phyloP scores from a whole-genome alignment of 2,888 invertebrate genomes.

The Miltochrista miniata region DNA sequence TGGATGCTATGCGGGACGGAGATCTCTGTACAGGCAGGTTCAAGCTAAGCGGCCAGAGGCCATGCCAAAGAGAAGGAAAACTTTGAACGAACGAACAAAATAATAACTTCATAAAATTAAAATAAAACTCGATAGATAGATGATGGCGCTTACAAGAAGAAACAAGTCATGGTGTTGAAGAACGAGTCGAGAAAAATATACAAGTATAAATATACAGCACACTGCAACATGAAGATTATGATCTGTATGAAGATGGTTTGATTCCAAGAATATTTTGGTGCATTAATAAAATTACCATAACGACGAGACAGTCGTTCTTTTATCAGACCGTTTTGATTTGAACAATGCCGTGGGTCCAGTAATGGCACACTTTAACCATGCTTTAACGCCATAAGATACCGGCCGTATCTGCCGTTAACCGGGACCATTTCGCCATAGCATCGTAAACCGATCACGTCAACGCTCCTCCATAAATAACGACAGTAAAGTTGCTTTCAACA shows the following conservation, averaged over 20 bases:
- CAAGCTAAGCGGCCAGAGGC: no score
- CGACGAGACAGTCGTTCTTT: conserved; percentile 6
- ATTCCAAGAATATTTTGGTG: background rate
- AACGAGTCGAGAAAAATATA: no score
- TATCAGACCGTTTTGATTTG: conserved; percentile 21
- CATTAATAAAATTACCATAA: background rate
- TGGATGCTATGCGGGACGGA: no score
- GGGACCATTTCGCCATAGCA: conserved; percentile 46
- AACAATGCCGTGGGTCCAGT: conserved; percentile 33
- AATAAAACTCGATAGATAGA: no score
- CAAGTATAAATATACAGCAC: no score
- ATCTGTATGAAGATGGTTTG: background rate
- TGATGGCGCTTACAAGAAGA: no score
- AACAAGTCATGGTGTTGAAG: no score
- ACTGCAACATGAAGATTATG: no score
- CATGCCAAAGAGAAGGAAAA: no score
- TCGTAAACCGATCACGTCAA: conserved; percentile 54
- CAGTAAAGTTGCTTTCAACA: conserved; percentile 47
- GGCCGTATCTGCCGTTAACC: conserved; percentile 41
- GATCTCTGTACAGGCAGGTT: no score
- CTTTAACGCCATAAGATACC: conserved; percentile 24
- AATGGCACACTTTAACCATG: conserved; percentile 31
- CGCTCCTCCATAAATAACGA: conserved; percentile 44
- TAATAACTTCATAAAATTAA: no score
- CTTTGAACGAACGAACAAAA: no score